Conservation (phyloP, 2,797 vertebrate genomes). For the Cyprinella venusta region DNA sequence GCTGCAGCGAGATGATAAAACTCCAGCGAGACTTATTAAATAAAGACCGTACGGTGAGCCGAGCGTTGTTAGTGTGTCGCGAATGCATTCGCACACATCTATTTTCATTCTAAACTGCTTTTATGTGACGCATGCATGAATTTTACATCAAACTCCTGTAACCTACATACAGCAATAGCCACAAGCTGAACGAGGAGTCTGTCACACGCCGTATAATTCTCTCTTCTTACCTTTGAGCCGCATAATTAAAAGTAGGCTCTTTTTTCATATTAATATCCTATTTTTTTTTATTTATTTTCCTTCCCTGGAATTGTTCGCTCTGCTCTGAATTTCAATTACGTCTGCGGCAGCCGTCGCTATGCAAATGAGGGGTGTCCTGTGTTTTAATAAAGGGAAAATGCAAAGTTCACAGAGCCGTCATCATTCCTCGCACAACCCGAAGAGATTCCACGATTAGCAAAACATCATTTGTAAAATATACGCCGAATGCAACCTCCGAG, state of each 20-base stretch:
- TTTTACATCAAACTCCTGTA: conserved; percentile 4
- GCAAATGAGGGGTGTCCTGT: conserved; percentile 47
- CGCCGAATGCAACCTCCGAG: neutral
- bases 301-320: conserved; percentile 58
- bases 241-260: conserved; percentile 77
- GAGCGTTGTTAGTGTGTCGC: conserved; percentile 21
- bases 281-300: conserved; percentile 67
- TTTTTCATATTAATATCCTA: conserved; percentile 64
- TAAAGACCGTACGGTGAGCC: conserved; percentile 56
- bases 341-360: conserved; percentile 48
- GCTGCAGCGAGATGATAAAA: conserved; percentile 55
- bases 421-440: neutral
- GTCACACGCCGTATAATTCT: conserved; percentile 77
- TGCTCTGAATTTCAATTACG: conserved; percentile 61
- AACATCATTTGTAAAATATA: conserved; percentile 9
- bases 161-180: conserved; percentile 6
- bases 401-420: conserved; percentile 3
- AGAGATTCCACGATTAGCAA: neutral
- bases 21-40: conserved; percentile 52
- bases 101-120: conserved; percentile 37
- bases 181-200: neutral
- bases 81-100: neutral
- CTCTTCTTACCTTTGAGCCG: conserved; percentile 75
- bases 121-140: conserved; percentile 61
- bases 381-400: conserved; percentile 22